phyloP scores from a whole-genome alignment of 2,113 vertebrate species.

The Mixornis gularis region DNA sequence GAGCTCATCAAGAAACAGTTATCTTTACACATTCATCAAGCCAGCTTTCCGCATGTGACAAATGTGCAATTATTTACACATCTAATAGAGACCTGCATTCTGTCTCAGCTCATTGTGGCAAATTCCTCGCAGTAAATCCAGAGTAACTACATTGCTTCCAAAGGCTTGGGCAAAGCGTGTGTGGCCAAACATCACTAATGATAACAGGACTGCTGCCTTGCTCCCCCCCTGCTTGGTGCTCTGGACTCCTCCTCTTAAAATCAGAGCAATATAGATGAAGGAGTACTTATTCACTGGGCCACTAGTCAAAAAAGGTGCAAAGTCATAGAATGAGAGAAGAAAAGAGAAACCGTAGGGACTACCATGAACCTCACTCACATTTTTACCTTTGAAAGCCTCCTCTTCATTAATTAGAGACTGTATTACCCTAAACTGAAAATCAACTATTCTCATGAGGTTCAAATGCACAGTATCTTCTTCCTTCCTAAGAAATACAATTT shows the following conservation, averaged over 20 bases:
- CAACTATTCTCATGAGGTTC: neutral
- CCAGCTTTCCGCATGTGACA: neutral
- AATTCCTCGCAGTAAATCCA: neutral
- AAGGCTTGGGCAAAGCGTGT: neutral
- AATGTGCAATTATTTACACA: constrained; percentile 17
- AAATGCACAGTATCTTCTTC: neutral
- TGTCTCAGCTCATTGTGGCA: neutral
- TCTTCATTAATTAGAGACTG: neutral
- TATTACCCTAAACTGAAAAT: neutral
- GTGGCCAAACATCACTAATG: neutral
- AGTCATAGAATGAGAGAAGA: neutral
- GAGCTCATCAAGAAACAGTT: constrained; percentile 16
- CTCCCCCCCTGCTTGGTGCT: neutral
- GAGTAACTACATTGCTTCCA: neutral
- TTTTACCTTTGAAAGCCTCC: neutral
- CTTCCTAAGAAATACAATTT: neutral
- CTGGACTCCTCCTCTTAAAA: neutral
- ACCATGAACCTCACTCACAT: neutral
- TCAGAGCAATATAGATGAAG: neutral
- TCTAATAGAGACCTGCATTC: neutral
- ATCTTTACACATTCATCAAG: neutral
- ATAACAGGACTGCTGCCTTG: neutral
- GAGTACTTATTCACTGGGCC: neutral
- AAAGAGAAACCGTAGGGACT: neutral
- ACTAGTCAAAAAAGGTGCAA: neutral